These are phyloP conservation scores for Columba janthina DNA, from an alignment of 2,113 vertebrate species.

Conservation along the genomic window DNA sequence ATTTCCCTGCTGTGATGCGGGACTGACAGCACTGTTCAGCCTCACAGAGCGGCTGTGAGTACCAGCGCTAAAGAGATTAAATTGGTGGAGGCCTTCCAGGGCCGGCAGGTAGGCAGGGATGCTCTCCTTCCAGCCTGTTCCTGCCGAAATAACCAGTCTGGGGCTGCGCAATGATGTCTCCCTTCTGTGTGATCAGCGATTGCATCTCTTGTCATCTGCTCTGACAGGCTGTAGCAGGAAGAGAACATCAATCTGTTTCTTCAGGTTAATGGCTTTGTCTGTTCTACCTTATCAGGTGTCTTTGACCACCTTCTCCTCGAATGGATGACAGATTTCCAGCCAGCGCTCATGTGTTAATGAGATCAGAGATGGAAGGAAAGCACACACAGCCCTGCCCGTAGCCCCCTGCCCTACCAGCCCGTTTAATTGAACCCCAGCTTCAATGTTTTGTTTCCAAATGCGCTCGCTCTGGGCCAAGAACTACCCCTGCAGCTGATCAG, in stretches of 20 bases:
- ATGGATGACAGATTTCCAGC: not conserved
- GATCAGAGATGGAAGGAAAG: not conserved
- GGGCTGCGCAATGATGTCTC: not conserved
- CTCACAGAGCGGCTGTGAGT: not conserved
- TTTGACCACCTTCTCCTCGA: not conserved
- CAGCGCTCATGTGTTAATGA: accelerated
- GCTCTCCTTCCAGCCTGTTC: not conserved
- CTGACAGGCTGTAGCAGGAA: not conserved
- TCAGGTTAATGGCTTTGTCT: not conserved
- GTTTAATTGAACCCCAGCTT: not conserved
- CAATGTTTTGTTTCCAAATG: accelerated
- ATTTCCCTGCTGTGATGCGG: not conserved
- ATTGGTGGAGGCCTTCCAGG: accelerated
- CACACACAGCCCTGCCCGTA: accelerated
- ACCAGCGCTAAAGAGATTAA: not conserved
- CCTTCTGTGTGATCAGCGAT: not conserved
- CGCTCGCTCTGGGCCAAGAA: not conserved
- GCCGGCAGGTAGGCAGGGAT: not conserved
- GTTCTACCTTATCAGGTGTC: not conserved
- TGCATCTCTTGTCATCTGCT: not conserved
- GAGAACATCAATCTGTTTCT: not conserved
- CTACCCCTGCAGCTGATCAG: not conserved
- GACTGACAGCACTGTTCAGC: not conserved
- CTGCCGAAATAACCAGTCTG: not conserved
- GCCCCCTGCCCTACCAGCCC: not conserved